These are phyloP conservation scores for Luperina nickerlii DNA, from an alignment of 2,888 invertebrate genomes.

Conservation along the genomic window DNA sequence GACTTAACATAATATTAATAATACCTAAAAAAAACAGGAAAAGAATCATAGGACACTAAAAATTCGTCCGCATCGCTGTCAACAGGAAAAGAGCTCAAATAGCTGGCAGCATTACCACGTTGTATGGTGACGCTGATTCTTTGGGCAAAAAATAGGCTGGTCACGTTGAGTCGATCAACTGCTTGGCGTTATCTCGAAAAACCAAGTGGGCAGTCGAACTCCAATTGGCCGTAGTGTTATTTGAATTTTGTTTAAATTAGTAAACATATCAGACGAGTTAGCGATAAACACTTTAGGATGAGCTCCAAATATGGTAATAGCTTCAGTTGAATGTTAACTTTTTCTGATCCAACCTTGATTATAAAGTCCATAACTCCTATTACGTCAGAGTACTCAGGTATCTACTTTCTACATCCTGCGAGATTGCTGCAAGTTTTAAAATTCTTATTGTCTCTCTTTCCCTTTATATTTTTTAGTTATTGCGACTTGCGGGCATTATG, in stretches of 20 bases:
- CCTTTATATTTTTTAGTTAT: conserved; percentile 15
- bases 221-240: background rate
- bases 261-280: background rate
- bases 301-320: background rate
- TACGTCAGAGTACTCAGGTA: background rate
- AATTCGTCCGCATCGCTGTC: background rate
- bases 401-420: background rate
- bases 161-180: background rate
- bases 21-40: background rate
- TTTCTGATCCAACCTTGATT: background rate
- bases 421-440: conserved; percentile 17
- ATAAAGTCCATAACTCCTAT: background rate
- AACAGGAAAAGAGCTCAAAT: background rate
- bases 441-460: conserved; percentile 2
- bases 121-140: background rate
- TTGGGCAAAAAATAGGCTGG: background rate
- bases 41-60: too few species aligned
- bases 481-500: conserved; percentile 3
- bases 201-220: background rate
- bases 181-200: background rate
- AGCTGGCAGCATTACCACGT: background rate
- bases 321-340: background rate
- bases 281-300: background rate
- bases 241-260: background rate
- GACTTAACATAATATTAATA: background rate